Evolutionary conservation across 2,797 vertebrate genomes (phyloP), one percentile per base, ranked within the genome.

Genomic region (Eremophila alpestris): DNA sequence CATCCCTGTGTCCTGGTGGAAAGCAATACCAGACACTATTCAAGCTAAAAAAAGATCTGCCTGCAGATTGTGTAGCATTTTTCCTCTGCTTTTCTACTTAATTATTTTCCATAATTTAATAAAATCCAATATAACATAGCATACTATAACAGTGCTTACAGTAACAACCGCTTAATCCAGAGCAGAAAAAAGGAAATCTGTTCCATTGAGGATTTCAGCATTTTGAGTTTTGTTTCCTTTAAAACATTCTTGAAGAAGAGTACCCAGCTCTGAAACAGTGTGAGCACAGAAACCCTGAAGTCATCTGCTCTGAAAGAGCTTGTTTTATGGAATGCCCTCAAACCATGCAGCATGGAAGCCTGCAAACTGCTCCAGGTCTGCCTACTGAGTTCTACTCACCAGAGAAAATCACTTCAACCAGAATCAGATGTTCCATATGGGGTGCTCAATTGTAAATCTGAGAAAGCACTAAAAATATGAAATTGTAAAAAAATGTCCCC

Each of bases 71-170:
- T 3, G 13, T 36, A 92, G 46, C 34, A 34, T 76, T 83, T 81
- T 63, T 32, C 16, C 10, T 36, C 74, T 86, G 67, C 52, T 93
- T 90, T 93, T 79, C 48, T 76, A 69, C 51, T 90, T 58, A 74
- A 93, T 87, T 87, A 89, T 92, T 92, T 94, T 88, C 75, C 36
- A 70, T 82, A 76, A 90, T 90, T 86, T 86, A 94, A 90, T 91
- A 80, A 86, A 63, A 81, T 41, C 20, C 23, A 73, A 6, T 67
- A 36, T n/a, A 86, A 67, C 30, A 45, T 5, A 36, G 34, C 24
- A 46, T 46, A 63, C 24, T 38, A 10, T 69, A 70, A 82, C 3
- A 1, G 34, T 78, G n/a, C 38, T 80, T 67, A 16, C 45, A 60
- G 45, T 63, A 88, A 79, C 15, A 86, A 49, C 16, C 38, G 77